These are phyloP conservation scores for Drosophila affinis DNA, from an alignment of 2,888 invertebrate genomes.

Conservation along the genomic window DNA sequence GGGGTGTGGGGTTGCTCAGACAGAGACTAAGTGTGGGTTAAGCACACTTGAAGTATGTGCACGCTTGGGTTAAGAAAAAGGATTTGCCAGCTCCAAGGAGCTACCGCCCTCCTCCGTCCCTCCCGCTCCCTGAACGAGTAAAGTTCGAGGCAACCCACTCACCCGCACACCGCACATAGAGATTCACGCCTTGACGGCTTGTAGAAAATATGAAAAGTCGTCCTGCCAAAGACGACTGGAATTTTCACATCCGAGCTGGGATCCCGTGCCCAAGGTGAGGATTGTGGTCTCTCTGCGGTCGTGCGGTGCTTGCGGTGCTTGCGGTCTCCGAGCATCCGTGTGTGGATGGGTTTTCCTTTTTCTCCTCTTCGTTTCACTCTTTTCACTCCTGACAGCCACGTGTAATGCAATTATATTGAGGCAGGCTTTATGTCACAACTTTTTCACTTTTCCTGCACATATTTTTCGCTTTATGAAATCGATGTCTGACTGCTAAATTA, in stretches of 20 bases:
- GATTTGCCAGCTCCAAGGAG: conserved; percentile 60
- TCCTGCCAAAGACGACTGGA: conserved; percentile 44
- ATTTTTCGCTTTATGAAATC: conserved; percentile 56
- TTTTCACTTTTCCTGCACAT: conserved; percentile 47
- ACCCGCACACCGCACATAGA: conserved; percentile 14
- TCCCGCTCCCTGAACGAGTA: conserved; percentile 19
- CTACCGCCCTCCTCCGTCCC: conserved; percentile 2
- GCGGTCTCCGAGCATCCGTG: conserved; percentile 10
- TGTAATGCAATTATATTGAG: conserved; percentile 77
- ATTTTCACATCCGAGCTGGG: conserved; percentile 59
- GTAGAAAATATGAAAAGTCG: conserved; percentile 74
- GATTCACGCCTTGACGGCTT: conserved; percentile 42
- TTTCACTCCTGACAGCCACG: conserved; percentile 58
- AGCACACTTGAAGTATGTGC: conserved; percentile 74
- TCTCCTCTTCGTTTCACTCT: conserved; percentile 39
- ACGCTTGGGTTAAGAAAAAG: conserved; percentile 72
- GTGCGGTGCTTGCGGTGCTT: conserved; percentile 30
- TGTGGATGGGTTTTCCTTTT: conserved; percentile 13
- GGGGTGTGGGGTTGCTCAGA: conserved; percentile 30
- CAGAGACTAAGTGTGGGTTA: conserved; percentile 53
- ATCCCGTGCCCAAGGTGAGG: conserved; percentile 41
- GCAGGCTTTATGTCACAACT: conserved; percentile 67
- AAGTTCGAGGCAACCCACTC: conserved; percentile 15
- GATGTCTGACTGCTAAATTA: conserved; percentile 26
- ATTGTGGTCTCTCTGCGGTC: conserved; percentile 45